Percentiles rank a stretch among this genome's conserved stretches.
phyloP scores from a whole-genome alignment of 2,888 invertebrate species.

The Nesidiocoris tenuis region DNA sequence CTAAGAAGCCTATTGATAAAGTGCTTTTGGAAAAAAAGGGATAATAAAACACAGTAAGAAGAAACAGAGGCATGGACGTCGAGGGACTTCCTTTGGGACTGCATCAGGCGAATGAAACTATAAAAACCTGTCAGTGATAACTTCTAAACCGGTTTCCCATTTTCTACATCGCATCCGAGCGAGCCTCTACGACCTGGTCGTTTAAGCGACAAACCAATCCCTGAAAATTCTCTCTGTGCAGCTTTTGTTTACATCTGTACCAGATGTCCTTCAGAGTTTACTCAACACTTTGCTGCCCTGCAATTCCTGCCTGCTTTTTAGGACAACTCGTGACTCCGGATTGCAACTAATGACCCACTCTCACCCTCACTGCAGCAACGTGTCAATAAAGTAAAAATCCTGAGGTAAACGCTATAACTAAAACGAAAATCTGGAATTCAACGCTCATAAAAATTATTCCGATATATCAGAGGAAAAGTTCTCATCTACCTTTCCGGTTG shows the following conservation, averaged over 20 bases:
- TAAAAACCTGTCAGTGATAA: neutral
- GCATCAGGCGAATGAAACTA: neutral
- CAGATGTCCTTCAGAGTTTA: neutral
- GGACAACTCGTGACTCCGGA: too few relatives aligned
- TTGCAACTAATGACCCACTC: too few relatives aligned
- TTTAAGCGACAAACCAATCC: too few relatives aligned
- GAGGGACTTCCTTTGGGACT: neutral
- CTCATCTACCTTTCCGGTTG: neutral
- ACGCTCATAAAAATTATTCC: too few relatives aligned
- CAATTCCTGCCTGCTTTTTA: too few relatives aligned
- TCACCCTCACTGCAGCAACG: too few relatives aligned
- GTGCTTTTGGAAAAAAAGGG: neutral
- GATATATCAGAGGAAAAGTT: too few relatives aligned
- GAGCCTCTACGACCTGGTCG: too few relatives aligned
- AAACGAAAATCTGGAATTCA: too few relatives aligned
- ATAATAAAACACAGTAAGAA: neutral
- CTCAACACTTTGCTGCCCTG: neutral
- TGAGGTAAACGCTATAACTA: too few relatives aligned
- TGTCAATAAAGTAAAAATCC: too few relatives aligned
- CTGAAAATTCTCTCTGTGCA: too few relatives aligned
- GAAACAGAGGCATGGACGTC: neutral
- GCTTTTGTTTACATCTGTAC: neutral
- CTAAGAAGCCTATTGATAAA: neutral
- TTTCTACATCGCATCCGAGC: neutral
- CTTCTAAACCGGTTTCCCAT: neutral